Evolutionary conservation across 2,113 vertebrate genomes (phyloP), one percentile per base, ranked within the genome.

Genomic region (Apodemus speciosus): DNA sequence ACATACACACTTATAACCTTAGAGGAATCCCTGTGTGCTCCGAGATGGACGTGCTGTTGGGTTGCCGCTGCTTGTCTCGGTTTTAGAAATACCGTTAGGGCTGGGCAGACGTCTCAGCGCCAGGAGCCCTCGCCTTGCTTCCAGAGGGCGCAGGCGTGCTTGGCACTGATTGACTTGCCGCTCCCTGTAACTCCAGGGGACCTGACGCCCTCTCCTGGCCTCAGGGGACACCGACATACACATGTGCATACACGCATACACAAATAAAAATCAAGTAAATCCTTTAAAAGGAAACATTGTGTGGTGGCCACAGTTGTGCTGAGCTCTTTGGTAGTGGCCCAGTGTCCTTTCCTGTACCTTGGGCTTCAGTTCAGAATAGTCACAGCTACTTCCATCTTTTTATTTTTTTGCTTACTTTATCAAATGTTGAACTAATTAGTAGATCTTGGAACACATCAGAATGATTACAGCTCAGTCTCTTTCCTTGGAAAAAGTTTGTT

Each of bases 381-480:
- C 10, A 73, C 1, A 88, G 1, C 66, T 14, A 51, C 79, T 69
- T 66, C 69, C 43, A 58, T 73, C 40, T 21, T 71, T 4, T 8
- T 76, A 80, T 88, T 21, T 79, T 43, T 68, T 92, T 93, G 30
- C 62, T 94, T 79, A 81, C 68, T 93, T 16, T 92, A 10, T 81
- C 15, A 68, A 76, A 91, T 88, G 93, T 94, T 88, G 23, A 95
- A 85, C 15, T 90, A 64, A 69, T 87, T 84, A 92, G 86, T 93
- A 93, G 84, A 80, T 79, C 72, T 91, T 80, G 58, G 20, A 85
- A 46, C 30, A 85, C 77, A 56, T 43, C 5, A 88, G n/a, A 85
- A 72, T 90, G 92, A 90, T 88, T 96, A 69, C 58, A 23, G 40
- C n/a, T 18, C 68, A 76, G 30, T 94, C 35, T 95, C 18, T 83